Evolutionary conservation across 2,113 vertebrate species (phyloP), one percentile per base, ranked within the genome.

Genomic region (Dascyllus trimaculatus): DNA sequence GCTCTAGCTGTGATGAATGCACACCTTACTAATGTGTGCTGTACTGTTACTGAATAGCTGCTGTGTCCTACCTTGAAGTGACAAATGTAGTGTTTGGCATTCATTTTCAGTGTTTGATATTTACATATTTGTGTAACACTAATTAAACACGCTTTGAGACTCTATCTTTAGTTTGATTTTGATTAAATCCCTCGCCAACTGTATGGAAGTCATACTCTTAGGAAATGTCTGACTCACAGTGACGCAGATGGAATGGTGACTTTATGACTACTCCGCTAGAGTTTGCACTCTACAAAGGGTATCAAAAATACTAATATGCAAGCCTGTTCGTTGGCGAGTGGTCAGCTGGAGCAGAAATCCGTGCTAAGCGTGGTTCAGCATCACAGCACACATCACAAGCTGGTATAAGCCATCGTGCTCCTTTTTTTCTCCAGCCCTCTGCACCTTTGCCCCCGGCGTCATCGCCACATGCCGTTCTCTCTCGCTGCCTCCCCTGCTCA

Each of bases 1-100:
- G 29, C 51, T 71, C 64, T 29, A 58, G 38, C 11, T 25, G 57
- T 43, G 17, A 65, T 51, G 46, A 65, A 61, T 46, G 60, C 26
- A 71, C 21, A 59, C 45, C 56, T 59, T 24, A 14, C 56, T 15
- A 51, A n/a, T 56, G 45, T 45, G 15, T 69, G 29, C 22, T 25
- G 22, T 49, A 29, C 29, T 0, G 29, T 29, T 29, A 29, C 6
- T 29, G 29, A 29, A 29, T 29, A 29, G 4, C 29, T 29, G 9
- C n/a, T 17, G 19, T 35, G 40, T n/a, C 25, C 32, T 51, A 24
- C 21, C 26, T 61, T 40, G 45, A 72, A 52, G 29, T 61, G 18
- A 52, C 26, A 52, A 25, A 49, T 24, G 4, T 35, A 45, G 40
- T 21, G 15, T 64, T 63, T 6, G 5, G 8, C 45, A 26, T 52